Evolutionary conservation across 2,888 invertebrate genomes (phyloP), one percentile per base, ranked within the genome.

Genomic region (Sinotaia quadrata): DNA sequence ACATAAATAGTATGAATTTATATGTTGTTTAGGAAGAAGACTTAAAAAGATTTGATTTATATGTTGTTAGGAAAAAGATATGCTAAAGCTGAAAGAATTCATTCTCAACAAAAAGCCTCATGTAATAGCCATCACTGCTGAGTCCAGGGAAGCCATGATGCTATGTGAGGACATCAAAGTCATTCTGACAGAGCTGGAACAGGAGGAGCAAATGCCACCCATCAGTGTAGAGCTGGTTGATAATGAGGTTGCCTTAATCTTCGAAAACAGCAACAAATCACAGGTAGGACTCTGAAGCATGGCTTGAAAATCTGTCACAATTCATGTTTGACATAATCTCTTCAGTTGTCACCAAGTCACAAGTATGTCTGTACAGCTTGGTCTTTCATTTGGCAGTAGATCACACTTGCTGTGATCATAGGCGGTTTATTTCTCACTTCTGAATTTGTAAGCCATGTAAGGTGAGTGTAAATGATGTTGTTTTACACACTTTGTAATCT

Each of bases 151-250:
- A 63, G 85, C 87, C 0, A 41, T 83, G 62, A 80, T 81, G 89
- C 96, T 62, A 91, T 92, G 85, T 21, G 86, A 87, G n/a, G 87
- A 88, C 67, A 71, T 88, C 21, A 81, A 81, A 68, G 73, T 74
- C 27, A 70, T 85, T 29, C 78, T 86, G 10, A 75, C 77, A 4
- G 85, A 85, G 63, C 75, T 81, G 0, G 85, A 86, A 62, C 94
- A 95, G 67, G 95, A 95, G 70, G 87, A 88, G 67, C 94, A 96
- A 87, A 95, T 95, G 85, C 95, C 96, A 0, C 89, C 91, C 2
- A 93, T 98, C 73, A 92, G 92, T 54, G 95, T 98, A 0, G 97
- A 97, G 89, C 93, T 98, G 63, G 91, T 96, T 12, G 98, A 98
- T 86, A 97, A 97, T 82, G 97, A 98, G 84, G 90, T 98, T 67